Percentiles rank a stretch among this genome's conserved stretches.
These are phyloP conservation scores for Eriosoma lanigerum DNA, from an alignment of 1,140 invertebrate genomes.

Conservation along the genomic window DNA sequence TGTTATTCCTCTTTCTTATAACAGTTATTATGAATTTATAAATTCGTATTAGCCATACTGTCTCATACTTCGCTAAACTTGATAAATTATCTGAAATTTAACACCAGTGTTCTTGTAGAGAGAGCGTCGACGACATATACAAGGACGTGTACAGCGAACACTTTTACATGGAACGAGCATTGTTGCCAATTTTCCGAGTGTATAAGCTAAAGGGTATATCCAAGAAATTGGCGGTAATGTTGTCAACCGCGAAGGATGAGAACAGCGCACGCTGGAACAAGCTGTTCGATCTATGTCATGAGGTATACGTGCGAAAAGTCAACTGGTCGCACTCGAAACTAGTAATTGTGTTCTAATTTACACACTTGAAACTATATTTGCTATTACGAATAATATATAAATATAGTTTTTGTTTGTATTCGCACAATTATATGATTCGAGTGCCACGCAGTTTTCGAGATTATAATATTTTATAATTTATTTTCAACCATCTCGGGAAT, in stretches of 20 bases:
- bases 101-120: not conserved
- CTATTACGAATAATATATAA: too few species aligned
- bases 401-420: too few species aligned
- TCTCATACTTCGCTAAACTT: too few species aligned
- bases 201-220: constrained; percentile 42
- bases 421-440: not conserved
- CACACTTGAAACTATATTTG: not conserved
- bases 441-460: not conserved
- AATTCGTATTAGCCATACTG: too few species aligned
- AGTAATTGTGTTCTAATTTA: not conserved
- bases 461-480: not conserved
- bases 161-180: constrained; percentile 43
- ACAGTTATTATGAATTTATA: too few species aligned
- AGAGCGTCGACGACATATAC: constrained; percentile 43
- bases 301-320: constrained; percentile 33
- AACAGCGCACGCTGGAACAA: constrained; percentile 33
- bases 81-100: too few species aligned
- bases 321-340: not conserved
- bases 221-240: constrained; percentile 37
- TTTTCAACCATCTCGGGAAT: too few species aligned
- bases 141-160: constrained; percentile 39
- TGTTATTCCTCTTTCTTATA: too few species aligned
- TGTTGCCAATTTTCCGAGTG: constrained; percentile 37
- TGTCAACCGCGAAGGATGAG: not conserved
- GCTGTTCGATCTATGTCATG: constrained; percentile 29